Base-by-base conservation (phyloP, 2,888 invertebrate species). In the Diarsia brunnea region DNA sequence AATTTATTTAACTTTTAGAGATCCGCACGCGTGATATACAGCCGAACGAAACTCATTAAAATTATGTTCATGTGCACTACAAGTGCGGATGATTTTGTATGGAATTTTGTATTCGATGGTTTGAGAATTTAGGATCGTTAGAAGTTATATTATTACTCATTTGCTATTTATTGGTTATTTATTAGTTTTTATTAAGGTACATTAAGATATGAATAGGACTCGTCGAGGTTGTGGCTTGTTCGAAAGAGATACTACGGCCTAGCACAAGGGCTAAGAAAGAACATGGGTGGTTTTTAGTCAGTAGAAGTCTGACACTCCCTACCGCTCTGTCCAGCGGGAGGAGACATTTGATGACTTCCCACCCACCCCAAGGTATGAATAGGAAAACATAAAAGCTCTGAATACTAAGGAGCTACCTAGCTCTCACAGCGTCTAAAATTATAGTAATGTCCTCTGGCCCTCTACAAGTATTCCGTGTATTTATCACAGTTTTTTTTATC, bases 1-100 rank as follows among this genome's bases (percentile, higher is more conserved):
- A 88, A 91, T 91, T 91, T 91, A 92, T 91, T 91, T 89, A 85
- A 84, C 89, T 91, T 87, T 92, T 90, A 89, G 88, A 87, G 88
- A 88, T 88, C 90, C 87, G 79, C 75, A 77, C 66, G 79, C 66
- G 67, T 51, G 79, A 85, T 88, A 88, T 66, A 71, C 51, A 64
- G 74, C 71, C 82, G 77, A 60, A 79, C 72, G 76, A 75, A 86
- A 87, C 84, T 86, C 84, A 87, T 87, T 87, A 86, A 78, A 86
- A 79, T 82, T 80, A 80, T 64, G 66, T 51, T 55, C 69, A 69
- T 70, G 80, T 60, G 72, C 66, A 43, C 53, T 24, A 67, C 69
- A 67, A 81, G 64, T 70, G 58, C 16, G 60, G 31, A n/a, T 24
- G 45, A 49, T 49, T 78, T 68, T 77, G 24, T 66, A 8, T n/a